A percentile compares a stretch with the other conserved stretches of the same genome.
Conservation (phyloP, 2,888 invertebrate species). For the Erannis defoliaria region DNA sequence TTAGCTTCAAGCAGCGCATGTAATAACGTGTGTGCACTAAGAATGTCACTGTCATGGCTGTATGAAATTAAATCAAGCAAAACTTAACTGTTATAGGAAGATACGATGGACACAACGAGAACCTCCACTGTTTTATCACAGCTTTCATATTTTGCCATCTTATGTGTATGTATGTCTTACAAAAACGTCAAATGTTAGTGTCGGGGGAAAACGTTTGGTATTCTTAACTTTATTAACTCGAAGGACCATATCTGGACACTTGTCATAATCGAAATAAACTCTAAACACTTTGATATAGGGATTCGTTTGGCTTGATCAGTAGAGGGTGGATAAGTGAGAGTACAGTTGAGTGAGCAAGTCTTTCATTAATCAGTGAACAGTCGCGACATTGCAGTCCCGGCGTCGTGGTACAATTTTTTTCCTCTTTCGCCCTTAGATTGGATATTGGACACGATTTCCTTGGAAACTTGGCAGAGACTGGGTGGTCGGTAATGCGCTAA, state of each 20-base stretch:
- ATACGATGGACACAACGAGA: too few relatives aligned
- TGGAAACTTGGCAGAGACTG: slow-evolving; percentile 76
- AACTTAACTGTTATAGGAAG: too few relatives aligned
- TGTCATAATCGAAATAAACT: slow-evolving; percentile 32
- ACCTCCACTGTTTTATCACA: slow-evolving; percentile 46
- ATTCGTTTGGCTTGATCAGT: slow-evolving; percentile 31
- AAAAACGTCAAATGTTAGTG: slow-evolving; percentile 86
- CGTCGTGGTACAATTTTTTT: slow-evolving; percentile 83
- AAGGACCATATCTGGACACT: slow-evolving; percentile 44
- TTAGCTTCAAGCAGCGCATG: too few relatives aligned
- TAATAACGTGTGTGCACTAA: too few relatives aligned
- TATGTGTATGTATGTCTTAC: slow-evolving; percentile 76
- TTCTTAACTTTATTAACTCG: slow-evolving; percentile 59
- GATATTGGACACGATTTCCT: slow-evolving; percentile 85
- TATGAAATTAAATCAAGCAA: too few relatives aligned
- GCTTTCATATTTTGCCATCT: slow-evolving; percentile 82
- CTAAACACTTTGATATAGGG: slow-evolving; percentile 21
- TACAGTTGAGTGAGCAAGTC: slow-evolving; percentile 75
- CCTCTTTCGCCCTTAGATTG: slow-evolving; percentile 83
- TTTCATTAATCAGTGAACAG: slow-evolving; percentile 85
- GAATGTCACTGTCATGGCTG: too few relatives aligned
- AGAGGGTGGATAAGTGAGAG: slow-evolving; percentile 56
- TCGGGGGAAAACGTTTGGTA: slow-evolving; percentile 85
- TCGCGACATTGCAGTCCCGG: slow-evolving; percentile 84
- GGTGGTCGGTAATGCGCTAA: slow-evolving; percentile 70